A percentile compares a stretch with the other conserved stretches of the same genome.
These are phyloP conservation scores for Coturnix japonica DNA, from an alignment of 2,113 vertebrate species.

Conservation along the genomic window DNA sequence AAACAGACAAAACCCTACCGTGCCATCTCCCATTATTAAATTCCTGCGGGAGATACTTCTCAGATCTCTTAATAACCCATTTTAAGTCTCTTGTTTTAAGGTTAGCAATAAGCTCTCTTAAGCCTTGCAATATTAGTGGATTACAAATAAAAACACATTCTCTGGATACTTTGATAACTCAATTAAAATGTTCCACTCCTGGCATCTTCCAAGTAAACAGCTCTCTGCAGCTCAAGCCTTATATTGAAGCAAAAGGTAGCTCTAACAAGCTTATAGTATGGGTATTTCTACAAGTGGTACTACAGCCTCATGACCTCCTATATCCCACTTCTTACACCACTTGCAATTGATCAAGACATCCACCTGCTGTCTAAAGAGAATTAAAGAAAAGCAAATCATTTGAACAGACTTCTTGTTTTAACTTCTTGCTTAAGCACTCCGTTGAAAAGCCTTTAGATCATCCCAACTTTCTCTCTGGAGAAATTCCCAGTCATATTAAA, in stretches of 20 bases:
- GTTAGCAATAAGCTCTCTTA: slow-evolving; percentile 32
- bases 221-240: not conserved
- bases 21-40: slow-evolving; percentile 55
- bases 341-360: not conserved
- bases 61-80: not conserved
- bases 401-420: not conserved
- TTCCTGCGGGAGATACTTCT: not conserved
- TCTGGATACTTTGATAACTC: slow-evolving; percentile 44
- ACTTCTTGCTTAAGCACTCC: not conserved
- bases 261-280: not conserved
- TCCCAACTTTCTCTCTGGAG: not conserved
- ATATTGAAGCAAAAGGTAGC: not conserved
- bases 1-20: not conserved
- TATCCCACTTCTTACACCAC: not conserved
- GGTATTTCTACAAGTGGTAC: not conserved
- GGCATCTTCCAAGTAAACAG: slow-evolving; percentile 41
- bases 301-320: not conserved
- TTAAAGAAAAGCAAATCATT: not conserved
- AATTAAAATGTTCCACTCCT: slow-evolving; percentile 33
- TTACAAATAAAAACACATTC: slow-evolving; percentile 67
- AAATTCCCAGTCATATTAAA: not conserved
- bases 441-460: not conserved
- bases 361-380: not conserved
- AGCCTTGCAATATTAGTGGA: slow-evolving; percentile 52
- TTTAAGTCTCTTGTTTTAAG: slow-evolving; percentile 30